These are phyloP conservation scores for Harmothoe impar DNA, from an alignment of 2,888 invertebrate species.

Conservation along the genomic window DNA sequence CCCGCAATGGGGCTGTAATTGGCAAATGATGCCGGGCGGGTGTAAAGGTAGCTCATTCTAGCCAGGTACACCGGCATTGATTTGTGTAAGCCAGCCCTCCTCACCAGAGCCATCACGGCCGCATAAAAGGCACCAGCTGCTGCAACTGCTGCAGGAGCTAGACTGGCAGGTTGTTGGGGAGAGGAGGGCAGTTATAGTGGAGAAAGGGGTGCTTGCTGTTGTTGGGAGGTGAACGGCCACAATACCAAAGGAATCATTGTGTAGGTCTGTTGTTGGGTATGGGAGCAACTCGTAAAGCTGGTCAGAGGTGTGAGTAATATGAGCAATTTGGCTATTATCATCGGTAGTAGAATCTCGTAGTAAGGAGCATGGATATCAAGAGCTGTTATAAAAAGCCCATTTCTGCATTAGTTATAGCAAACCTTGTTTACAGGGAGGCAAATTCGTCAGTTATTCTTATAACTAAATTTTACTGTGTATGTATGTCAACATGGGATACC, in stretches of 20 bases:
- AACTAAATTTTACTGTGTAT: no score
- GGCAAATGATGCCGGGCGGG: conserved; percentile 52
- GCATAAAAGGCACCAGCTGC: conserved; percentile 14
- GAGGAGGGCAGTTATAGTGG: neutral
- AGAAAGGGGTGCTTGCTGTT: neutral
- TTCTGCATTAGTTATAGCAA: no score
- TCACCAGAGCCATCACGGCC: conserved; percentile 19
- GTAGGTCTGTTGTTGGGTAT: neutral
- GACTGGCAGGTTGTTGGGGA: neutral
- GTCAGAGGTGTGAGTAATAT: conserved; percentile 13
- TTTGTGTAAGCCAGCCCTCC: conserved; percentile 48
- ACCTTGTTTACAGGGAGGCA: no score
- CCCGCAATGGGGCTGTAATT: conserved; percentile 37
- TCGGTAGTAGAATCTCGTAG: no score
- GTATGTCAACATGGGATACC: no score
- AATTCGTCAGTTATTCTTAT: no score
- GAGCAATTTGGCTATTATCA: no score
- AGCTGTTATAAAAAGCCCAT: no score
- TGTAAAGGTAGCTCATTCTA: conserved; percentile 56
- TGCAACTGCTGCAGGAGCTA: neutral
- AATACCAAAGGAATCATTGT: neutral
- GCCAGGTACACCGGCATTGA: conserved; percentile 55
- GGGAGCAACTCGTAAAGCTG: neutral
- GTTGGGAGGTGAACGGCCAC: neutral
- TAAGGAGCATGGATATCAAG: no score